Conservation (phyloP, 2,888 invertebrate species). For the Leucania comma region DNA sequence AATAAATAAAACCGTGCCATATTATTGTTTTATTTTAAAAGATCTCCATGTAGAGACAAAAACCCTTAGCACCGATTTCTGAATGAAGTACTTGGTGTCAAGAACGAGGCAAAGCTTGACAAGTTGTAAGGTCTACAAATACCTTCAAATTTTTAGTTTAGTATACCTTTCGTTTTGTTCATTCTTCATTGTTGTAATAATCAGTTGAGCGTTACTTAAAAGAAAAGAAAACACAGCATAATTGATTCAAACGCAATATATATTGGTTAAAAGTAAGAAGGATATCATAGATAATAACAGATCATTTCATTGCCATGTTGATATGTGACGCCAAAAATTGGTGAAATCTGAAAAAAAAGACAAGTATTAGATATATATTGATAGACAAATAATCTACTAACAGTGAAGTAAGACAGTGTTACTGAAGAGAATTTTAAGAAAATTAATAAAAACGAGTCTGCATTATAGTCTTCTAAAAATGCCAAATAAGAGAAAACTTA, state of each 20-base stretch:
- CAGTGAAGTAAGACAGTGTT: not conserved
- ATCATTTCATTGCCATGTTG: conserved; percentile 33
- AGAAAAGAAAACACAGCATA: not conserved
- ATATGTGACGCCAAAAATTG: not conserved
- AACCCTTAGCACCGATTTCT: not conserved
- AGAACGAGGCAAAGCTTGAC: too few relatives aligned
- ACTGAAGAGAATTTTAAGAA: too few relatives aligned
- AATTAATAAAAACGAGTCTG: too few relatives aligned
- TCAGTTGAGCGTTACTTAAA: not conserved
- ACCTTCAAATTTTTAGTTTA: too few relatives aligned
- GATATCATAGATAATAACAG: conserved; percentile 18
- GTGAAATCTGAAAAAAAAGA: conserved; percentile 29
- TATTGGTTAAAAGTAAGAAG: conserved; percentile 37
- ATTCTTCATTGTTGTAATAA: not conserved
- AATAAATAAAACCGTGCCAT: conserved; percentile 81
- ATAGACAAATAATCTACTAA: not conserved
- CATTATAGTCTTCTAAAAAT: too few relatives aligned
- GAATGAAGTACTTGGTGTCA: too few relatives aligned
- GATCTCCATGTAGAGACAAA: not conserved
- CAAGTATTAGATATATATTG: too few relatives aligned
- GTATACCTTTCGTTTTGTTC: not conserved
- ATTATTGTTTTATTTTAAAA: conserved; percentile 70
- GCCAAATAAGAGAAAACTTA: too few relatives aligned
- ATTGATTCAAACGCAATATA: conserved; percentile 22
- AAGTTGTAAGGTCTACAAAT: too few relatives aligned